Conservation (phyloP, 2,113 vertebrate species). For the Anarrhichthys ocellatus region DNA sequence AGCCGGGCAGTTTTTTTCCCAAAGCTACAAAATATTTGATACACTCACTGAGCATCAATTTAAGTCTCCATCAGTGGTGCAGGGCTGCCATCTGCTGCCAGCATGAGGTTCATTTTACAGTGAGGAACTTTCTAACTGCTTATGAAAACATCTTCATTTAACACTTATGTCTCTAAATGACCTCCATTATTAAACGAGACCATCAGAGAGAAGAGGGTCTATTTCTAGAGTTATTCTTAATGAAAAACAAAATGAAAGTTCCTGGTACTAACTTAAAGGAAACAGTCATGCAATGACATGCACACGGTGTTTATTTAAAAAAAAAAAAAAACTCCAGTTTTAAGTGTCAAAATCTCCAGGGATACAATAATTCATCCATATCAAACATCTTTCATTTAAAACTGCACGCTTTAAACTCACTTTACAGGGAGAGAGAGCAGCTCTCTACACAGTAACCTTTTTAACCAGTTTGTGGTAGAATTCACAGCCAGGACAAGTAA, state of each 20-base stretch:
- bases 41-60: not conserved
- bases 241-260: no score
- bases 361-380: conserved; percentile 3
- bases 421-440: not conserved
- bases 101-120: not conserved
- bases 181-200: not conserved
- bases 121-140: not conserved
- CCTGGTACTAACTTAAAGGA: not conserved
- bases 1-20: conserved; percentile 18
- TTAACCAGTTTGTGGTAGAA: not conserved
- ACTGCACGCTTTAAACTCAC: conserved; percentile 5
- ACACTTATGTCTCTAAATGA: not conserved
- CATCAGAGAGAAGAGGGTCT: not conserved
- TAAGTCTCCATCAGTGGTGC: not conserved
- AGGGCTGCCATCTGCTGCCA: conserved; percentile 67
- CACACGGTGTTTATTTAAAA: conserved; percentile 34
- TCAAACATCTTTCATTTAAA: conserved; percentile 16
- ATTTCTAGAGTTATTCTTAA: no score
- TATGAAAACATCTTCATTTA: not conserved
- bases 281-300: not conserved
- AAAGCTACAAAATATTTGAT: conserved; percentile 18
- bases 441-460: not conserved
- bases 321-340: not conserved
- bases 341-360: not conserved
- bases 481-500: not conserved